A percentile compares a stretch with the other conserved stretches of the same genome.
Conservation (phyloP, 2,888 invertebrate species). For the Petrolisthes manimaculis region DNA sequence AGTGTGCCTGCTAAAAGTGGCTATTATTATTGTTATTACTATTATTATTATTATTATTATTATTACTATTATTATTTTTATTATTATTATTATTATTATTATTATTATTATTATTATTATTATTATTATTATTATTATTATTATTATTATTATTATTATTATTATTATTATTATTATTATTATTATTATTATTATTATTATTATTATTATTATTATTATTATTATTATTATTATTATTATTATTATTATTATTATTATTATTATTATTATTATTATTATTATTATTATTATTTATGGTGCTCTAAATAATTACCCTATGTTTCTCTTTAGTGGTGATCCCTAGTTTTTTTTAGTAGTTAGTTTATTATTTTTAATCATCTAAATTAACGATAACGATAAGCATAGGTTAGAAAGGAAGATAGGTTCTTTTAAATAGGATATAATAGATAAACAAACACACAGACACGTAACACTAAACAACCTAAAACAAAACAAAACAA, state of each 20-base stretch:
- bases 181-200: not conserved
- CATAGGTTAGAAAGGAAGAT: too few species aligned
- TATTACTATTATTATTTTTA: constrained; percentile 10
- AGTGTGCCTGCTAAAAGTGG: not conserved
- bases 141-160: not conserved
- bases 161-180: not conserved
- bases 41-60: not conserved
- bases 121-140: not conserved
- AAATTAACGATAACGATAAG: too few species aligned
- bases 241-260: not conserved
- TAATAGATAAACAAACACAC: too few species aligned
- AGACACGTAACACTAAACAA: too few species aligned
- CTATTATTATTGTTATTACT: not conserved
- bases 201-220: not conserved
- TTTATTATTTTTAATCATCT: too few species aligned
- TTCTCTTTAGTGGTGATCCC: too few species aligned
- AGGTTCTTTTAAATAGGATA: too few species aligned
- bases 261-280: not conserved
- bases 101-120: not conserved
- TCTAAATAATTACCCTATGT: not conserved
- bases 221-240: not conserved
- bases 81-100: constrained; percentile 14
- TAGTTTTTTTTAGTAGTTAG: not conserved
- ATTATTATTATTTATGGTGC: not conserved
- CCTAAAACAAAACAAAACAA: too few species aligned